Conservation (phyloP, 2,888 invertebrate species). For the Tenodera sinensis region DNA sequence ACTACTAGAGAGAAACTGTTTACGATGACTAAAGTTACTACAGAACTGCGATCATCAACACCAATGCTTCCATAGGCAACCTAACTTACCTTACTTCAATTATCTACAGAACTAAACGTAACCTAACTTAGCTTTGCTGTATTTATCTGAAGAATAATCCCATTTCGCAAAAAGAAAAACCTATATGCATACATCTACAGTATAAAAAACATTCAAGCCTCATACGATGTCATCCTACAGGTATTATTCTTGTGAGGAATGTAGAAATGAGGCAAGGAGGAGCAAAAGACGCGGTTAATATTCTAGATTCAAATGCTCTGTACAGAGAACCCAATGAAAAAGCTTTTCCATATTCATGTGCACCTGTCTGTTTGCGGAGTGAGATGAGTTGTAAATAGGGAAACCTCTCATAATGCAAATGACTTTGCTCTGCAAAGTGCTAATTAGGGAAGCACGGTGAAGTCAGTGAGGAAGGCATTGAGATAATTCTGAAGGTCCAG, state of each 20-base stretch:
- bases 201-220: too few species aligned
- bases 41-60: too few species aligned
- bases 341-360: background rate
- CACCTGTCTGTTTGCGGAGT: background rate
- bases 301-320: background rate
- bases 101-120: too few species aligned
- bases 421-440: background rate
- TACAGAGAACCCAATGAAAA: background rate
- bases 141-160: too few species aligned
- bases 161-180: too few species aligned
- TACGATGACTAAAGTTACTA: too few species aligned
- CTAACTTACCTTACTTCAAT: too few species aligned
- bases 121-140: too few species aligned
- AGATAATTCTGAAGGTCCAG: background rate
- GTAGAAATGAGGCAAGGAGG: background rate
- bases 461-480: background rate
- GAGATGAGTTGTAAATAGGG: background rate
- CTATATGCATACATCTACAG: too few species aligned
- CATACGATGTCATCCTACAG: background rate
- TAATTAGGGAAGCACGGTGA: background rate
- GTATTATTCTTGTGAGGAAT: background rate
- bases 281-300: background rate
- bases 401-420: background rate
- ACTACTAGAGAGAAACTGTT: too few species aligned
- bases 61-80: too few species aligned